phyloP scores from a whole-genome alignment of 2,888 invertebrate species.

The Spicauda simplicius region DNA sequence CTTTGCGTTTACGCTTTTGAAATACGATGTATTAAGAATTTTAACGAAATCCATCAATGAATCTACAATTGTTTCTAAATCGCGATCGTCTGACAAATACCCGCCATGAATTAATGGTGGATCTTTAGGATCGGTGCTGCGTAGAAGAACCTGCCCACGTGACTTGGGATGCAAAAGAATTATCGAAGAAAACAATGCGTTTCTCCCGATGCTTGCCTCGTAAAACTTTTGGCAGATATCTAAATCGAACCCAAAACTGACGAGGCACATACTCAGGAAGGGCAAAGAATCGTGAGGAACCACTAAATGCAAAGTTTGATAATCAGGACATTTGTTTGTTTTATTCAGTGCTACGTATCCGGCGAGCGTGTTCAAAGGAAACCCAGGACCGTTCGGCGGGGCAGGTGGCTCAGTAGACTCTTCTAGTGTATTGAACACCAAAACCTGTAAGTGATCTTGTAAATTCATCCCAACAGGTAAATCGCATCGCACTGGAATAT shows the following conservation, averaged over 20 bases:
- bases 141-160: conserved; percentile 49
- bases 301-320: conserved; percentile 45
- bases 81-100: conserved; percentile 46
- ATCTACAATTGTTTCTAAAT: conserved; percentile 49
- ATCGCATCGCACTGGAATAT: conserved; percentile 50
- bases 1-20: conserved; percentile 47
- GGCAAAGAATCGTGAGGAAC: conserved; percentile 44
- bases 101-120: conserved; percentile 46
- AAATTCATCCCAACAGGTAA: conserved; percentile 57
- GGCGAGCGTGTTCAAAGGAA: conserved; percentile 44
- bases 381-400: conserved; percentile 38
- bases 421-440: conserved; percentile 41
- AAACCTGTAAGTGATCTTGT: conserved; percentile 49
- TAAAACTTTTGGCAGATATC: conserved; percentile 22
- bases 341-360: conserved; percentile 46
- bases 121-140: conserved; percentile 48
- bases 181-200: not conserved
- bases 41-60: conserved; percentile 50
- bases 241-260: conserved; percentile 31
- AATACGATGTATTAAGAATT: conserved; percentile 50
- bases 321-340: conserved; percentile 46
- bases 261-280: conserved; percentile 45
- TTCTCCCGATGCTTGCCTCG: conserved; percentile 15
- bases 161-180: conserved; percentile 46
- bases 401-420: conserved; percentile 8